These are phyloP conservation scores for Sinocyclocheilus maitianheensis DNA, from an alignment of 2,113 vertebrate species.

Conservation along the genomic window DNA sequence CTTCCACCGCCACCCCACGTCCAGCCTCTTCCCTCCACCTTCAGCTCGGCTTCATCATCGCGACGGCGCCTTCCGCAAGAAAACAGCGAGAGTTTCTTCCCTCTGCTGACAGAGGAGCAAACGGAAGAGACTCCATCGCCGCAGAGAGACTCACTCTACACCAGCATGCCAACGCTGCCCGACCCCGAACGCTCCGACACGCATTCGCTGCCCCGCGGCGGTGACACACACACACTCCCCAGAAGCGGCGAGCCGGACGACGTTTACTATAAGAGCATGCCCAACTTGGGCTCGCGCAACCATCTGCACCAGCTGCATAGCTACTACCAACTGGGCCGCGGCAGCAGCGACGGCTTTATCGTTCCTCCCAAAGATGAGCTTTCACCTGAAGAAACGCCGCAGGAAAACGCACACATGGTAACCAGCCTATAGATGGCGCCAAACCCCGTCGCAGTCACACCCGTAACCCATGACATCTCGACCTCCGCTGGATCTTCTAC, in stretches of 20 bases:
- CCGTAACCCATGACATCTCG: slow-evolving; percentile 43
- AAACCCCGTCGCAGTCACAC: slow-evolving; percentile 36
- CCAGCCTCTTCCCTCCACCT: slow-evolving; percentile 74
- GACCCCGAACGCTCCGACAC: slow-evolving; percentile 75
- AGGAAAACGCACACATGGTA: slow-evolving; percentile 92
- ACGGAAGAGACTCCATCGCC: slow-evolving; percentile 86
- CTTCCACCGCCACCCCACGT: slow-evolving; percentile 80
- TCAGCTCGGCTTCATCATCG: slow-evolving; percentile 78
- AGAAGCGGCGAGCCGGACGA: slow-evolving; percentile 78
- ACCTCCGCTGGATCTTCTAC: slow-evolving; percentile 51
- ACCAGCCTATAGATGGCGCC: slow-evolving; percentile 91
- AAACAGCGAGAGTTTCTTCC: slow-evolving; percentile 96
- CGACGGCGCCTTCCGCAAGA: slow-evolving; percentile 90
- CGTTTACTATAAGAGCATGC: slow-evolving; percentile 99
- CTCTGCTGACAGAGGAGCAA: slow-evolving; percentile 92
- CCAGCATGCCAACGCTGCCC: slow-evolving; percentile 91
- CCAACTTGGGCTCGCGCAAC: slow-evolving; percentile 92
- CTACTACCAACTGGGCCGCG: slow-evolving; percentile 95
- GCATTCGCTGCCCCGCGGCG: slow-evolving; percentile 57
- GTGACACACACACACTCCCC: slow-evolving; percentile 64
- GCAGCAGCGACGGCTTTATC: slow-evolving; percentile 97
- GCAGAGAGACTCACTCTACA: slow-evolving; percentile 93
- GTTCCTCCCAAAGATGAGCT: slow-evolving; percentile 88
- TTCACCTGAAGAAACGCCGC: slow-evolving; percentile 79
- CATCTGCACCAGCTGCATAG: slow-evolving; percentile 93